These are phyloP conservation scores for Chionodraco myersi DNA, from an alignment of 2,113 vertebrate species.

Conservation along the genomic window DNA sequence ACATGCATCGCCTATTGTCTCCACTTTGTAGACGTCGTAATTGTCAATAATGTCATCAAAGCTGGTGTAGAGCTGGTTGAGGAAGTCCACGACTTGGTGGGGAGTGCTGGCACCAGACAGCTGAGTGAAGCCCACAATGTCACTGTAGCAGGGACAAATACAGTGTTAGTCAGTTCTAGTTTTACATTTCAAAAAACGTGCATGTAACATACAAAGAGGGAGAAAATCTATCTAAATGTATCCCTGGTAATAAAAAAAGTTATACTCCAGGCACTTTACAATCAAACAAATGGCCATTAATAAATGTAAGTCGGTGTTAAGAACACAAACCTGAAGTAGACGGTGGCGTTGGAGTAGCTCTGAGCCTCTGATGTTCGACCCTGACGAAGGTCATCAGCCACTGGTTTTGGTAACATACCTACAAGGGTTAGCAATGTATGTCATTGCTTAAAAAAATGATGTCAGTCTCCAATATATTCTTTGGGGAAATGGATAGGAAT, in stretches of 20 bases:
- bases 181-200: background rate
- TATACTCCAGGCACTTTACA: background rate
- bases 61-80: slow-evolving; percentile 86
- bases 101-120: slow-evolving; percentile 85
- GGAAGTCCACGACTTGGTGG: slow-evolving; percentile 84
- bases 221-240: background rate
- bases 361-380: slow-evolving; percentile 79
- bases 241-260: background rate
- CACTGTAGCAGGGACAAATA: slow-evolving; percentile 65
- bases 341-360: slow-evolving; percentile 81
- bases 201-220: background rate
- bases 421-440: slow-evolving; percentile 15
- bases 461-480: background rate
- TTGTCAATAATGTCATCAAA: slow-evolving; percentile 87
- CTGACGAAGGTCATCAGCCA: slow-evolving; percentile 83
- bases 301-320: background rate
- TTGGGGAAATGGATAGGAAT: background rate
- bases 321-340: slow-evolving; percentile 82
- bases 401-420: slow-evolving; percentile 85
- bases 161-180: background rate
- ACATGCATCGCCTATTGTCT: slow-evolving; percentile 87
- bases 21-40: slow-evolving; percentile 87
- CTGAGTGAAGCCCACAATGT: slow-evolving; percentile 86
- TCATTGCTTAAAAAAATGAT: background rate
- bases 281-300: background rate